These are phyloP conservation scores for Physella acuta DNA, from an alignment of 1,140 invertebrate genomes.

Conservation along the genomic window DNA sequence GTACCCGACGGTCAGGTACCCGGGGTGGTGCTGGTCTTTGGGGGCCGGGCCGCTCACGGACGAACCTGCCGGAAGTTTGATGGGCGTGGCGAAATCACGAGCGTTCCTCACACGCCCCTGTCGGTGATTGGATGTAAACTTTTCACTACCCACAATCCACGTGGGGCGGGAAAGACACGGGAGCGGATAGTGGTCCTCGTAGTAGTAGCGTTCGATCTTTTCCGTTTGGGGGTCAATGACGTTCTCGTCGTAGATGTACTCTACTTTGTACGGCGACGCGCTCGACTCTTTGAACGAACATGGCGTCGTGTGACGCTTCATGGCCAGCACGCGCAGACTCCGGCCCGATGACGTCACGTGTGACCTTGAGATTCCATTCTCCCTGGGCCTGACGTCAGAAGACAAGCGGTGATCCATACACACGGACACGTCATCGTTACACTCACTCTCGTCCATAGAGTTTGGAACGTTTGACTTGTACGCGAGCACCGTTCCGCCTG, in stretches of 20 bases:
- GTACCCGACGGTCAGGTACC: not conserved
- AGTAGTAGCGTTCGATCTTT: constrained; percentile 50
- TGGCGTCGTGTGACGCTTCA: constrained; percentile 17
- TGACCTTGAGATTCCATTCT: constrained; percentile 1
- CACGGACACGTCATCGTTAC: constrained; percentile 28
- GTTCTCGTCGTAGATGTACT: constrained; percentile 54
- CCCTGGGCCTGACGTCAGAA: not conserved
- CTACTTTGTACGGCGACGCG: constrained; percentile 35
- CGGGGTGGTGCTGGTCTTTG: not conserved
- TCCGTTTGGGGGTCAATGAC: constrained; percentile 53
- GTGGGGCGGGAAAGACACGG: constrained; percentile 10
- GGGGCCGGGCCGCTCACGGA: not conserved
- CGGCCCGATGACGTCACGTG: constrained; percentile 11
- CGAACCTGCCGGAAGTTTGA: not conserved
- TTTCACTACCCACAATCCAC: constrained; percentile 10
- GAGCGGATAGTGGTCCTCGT: constrained; percentile 44
- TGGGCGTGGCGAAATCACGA: not conserved
- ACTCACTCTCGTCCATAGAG: constrained; percentile 36
- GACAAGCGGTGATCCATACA: not conserved
- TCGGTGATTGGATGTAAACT: not conserved
- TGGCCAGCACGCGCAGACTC: constrained; percentile 25
- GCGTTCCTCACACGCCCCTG: not conserved
- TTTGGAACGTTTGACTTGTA: constrained; percentile 25
- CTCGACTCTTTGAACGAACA: not conserved
- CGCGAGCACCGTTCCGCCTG: constrained; percentile 25